These are phyloP conservation scores for Kobus ellipsiprymnus DNA, from an alignment of 2,113 vertebrate genomes.

Conservation along the genomic window DNA sequence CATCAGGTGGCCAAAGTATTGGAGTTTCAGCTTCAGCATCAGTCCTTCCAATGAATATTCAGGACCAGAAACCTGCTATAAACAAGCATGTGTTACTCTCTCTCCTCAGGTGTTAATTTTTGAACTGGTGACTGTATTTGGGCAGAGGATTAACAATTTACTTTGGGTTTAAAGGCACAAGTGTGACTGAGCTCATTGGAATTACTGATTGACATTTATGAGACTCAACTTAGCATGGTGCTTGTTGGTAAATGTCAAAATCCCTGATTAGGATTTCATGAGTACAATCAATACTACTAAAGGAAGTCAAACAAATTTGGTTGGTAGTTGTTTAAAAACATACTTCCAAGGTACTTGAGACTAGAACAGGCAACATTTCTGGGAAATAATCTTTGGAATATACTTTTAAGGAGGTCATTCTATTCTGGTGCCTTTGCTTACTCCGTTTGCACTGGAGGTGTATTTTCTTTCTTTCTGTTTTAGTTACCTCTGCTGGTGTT, in stretches of 20 bases:
- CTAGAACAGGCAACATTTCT: neutral
- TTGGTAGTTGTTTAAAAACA: neutral
- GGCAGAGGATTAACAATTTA: neutral
- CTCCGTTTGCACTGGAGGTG: neutral
- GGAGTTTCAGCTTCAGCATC: neutral
- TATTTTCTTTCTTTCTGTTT: neutral
- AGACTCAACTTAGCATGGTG: neutral
- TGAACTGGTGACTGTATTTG: neutral
- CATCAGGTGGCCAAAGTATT: neutral
- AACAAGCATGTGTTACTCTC: neutral
- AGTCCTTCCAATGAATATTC: neutral
- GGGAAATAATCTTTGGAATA: neutral
- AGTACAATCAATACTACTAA: neutral
- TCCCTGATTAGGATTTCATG: neutral
- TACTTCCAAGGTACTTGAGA: neutral
- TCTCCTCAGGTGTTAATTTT: neutral
- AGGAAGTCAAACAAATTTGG: neutral
- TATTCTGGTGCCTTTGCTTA: neutral
- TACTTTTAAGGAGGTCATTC: neutral
- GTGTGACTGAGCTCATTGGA: neutral
- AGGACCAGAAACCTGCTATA: neutral
- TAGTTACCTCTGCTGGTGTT: neutral
- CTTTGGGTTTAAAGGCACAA: neutral
- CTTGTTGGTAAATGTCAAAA: conserved; percentile 10
- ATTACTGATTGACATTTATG: neutral